Evolutionary conservation across 2,888 invertebrate species (phyloP).

Genomic region (Rhyacophila evoluta): DNA sequence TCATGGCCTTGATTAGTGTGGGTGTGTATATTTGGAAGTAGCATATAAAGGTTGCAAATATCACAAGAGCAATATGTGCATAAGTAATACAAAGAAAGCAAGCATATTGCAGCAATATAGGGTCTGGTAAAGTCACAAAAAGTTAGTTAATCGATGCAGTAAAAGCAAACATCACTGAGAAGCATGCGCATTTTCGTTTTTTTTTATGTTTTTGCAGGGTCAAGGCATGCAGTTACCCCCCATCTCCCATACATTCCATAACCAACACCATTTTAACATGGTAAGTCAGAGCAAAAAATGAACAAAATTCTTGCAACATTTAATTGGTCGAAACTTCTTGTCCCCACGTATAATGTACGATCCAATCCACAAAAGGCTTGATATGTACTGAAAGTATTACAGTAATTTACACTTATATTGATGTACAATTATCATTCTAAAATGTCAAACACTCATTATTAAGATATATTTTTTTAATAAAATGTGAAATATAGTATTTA

Average conservation of each 20-base stretch:
- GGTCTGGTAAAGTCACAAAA: not conserved
- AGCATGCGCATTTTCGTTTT: conserved; percentile 54
- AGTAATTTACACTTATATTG: too few relatives aligned
- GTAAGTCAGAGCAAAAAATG: conserved; percentile 61
- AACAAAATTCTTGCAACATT: conserved; percentile 25
- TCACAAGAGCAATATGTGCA: not conserved
- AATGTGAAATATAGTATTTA: too few relatives aligned
- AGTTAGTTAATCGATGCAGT: conserved; percentile 7
- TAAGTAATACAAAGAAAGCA: not conserved
- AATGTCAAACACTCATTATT: too few relatives aligned
- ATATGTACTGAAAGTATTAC: too few relatives aligned
- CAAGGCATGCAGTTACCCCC: conserved; percentile 69
- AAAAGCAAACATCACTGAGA: conserved; percentile 35
- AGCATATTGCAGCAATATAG: not conserved
- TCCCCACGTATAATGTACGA: not conserved
- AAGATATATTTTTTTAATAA: too few relatives aligned
- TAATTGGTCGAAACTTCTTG: not conserved
- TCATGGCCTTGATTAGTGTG: not conserved
- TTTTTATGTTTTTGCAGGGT: conserved; percentile 63
- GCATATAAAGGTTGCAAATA: not conserved
- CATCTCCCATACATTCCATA: conserved; percentile 70
- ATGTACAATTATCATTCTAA: too few relatives aligned
- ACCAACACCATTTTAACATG: conserved; percentile 69
- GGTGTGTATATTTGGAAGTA: conserved; percentile 1
- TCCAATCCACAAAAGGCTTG: not conserved